Evolutionary conservation across 2,797 vertebrate genomes (phyloP), one percentile per base, ranked within the genome.

Genomic region (Fringilla coelebs): DNA sequence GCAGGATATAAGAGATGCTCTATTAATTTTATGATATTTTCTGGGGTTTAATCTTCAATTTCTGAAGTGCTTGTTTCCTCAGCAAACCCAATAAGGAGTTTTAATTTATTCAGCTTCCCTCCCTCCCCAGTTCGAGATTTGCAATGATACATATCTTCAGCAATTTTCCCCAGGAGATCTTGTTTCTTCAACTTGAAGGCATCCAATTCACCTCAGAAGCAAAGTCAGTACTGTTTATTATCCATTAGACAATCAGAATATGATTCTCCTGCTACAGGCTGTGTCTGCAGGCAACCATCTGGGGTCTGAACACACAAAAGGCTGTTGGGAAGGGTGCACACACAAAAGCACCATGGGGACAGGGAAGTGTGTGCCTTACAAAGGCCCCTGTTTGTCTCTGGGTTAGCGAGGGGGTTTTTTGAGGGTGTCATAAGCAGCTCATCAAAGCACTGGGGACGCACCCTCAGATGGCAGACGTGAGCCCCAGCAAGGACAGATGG

Each of bases 401-500:
- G 34, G 49, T 57, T 75, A 70, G 24, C 38, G 57, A n/a, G 40
- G 52, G 40, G 65, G 9, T 3, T 13, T n/a, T 65, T 60, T 36
- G 62, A 78, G 93, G 93, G 91, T 92, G 85, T 86, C 67, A 7
- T 18, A 74, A 90, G 71, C 87, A 61, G 91, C 87, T 96, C 62
- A 71, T 72, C 74, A 95, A 85, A 90, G 89, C 96, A 66, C 25
- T n/a, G 91, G 83, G 89, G 85, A 92, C 68, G 92, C 85, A 93
- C 67, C 55, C 93, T 97, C 95, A 76, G 92, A 91, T 73, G 93
- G 96, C 97, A 95, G 96, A 58, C 61, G 0, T 89, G 95, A 93
- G 88, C 78, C 94, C 93, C 36, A 40, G 41, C n/a, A 29, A 41
- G 85, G 96, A 91, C 98, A 98, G 98, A 98, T 97, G 98, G 98